These are phyloP conservation scores for Mycalesis mineus DNA, from an alignment of 2,888 invertebrate species.

Conservation along the genomic window DNA sequence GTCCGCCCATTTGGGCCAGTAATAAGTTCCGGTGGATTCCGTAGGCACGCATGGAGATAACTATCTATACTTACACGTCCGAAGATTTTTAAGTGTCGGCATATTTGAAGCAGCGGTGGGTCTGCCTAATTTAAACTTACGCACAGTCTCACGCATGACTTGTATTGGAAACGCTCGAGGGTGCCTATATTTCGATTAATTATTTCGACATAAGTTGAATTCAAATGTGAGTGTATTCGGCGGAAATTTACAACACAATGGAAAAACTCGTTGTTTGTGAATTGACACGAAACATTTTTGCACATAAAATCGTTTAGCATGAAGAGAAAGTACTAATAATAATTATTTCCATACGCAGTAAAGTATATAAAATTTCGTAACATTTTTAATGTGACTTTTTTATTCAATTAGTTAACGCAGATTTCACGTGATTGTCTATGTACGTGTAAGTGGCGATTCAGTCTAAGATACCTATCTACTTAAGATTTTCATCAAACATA, in stretches of 20 bases:
- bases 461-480: too few species aligned
- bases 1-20: conserved; percentile 19
- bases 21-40: conserved; percentile 29
- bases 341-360: too few species aligned
- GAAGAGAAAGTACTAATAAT: too few species aligned
- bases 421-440: too few species aligned
- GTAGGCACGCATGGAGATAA: conserved; percentile 13
- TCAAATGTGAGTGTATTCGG: not conserved
- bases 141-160: not conserved
- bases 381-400: too few species aligned
- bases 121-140: not conserved
- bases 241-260: not conserved
- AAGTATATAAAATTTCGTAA: too few species aligned
- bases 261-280: not conserved
- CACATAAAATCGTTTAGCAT: too few species aligned
- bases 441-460: too few species aligned
- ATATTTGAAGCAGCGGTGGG: not conserved
- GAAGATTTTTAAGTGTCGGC: conserved; percentile 13
- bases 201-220: not conserved
- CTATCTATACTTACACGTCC: conserved; percentile 4
- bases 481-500: too few species aligned
- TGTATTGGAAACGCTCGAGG: not conserved
- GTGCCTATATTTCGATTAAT: not conserved
- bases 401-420: too few species aligned
- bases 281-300: too few species aligned